Base-by-base conservation (phyloP, 2,797 vertebrate species). In the Spinus olivaceus region DNA sequence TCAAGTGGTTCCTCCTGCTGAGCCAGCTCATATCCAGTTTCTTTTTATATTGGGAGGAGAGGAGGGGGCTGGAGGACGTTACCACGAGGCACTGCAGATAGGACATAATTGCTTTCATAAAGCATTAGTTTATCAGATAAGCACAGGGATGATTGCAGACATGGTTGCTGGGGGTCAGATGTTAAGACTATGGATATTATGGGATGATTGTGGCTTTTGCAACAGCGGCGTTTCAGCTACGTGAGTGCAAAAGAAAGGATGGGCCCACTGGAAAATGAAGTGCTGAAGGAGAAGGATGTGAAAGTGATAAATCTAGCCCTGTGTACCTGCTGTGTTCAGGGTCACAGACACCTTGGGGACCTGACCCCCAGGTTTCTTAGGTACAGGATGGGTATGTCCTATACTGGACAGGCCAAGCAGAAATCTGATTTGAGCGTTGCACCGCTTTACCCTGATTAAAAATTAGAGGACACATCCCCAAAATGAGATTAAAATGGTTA, bases 1-100 rank as follows among this genome's bases (percentile, higher is more conserved):
- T 65, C 79, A 69, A 95, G 81, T 88, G 93, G 81, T 88, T 93
- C 84, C 81, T 91, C 94, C 89, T 81, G 89, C 88, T 96, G 92
- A 89, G 84, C 72, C 80, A 86, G 89, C 76, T 19, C 50, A 88
- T 93, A 91, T 81, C 89, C 50, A 69, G 64, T 78, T 92, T 79
- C 81, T 89, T 78, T 74, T 90, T 16, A 14, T 32, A 65, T 17
- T 86, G 79, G 76, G 66, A 81, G 65, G 73, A 71, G 63, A 78
- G 65, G 77, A 74, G 65, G 41, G 64, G 51, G 47, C 57, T 0
- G 4, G n/a, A 85, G 37, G 25, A 65, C 0, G 2, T 44, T 72
- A 53, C 46, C 2, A 1, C 12, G 69, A 65, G 28, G 32, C 35
- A 20, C 63, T 41, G 33, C 12, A 84, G 66, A 80, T 8, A 61